phyloP scores from a whole-genome alignment of 2,113 vertebrate genomes.

The Neodon shergylaensis region DNA sequence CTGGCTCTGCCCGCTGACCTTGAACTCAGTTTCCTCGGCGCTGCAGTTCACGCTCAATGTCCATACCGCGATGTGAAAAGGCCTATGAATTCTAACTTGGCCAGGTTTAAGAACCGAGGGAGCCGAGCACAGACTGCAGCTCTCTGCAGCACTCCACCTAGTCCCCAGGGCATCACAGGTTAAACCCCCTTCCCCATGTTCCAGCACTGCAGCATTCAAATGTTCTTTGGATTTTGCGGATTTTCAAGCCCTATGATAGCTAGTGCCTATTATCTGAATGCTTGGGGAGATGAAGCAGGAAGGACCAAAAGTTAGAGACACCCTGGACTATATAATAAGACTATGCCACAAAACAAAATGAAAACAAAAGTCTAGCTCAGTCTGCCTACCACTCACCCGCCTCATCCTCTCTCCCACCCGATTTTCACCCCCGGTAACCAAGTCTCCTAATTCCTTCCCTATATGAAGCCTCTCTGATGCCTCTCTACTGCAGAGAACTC shows the following conservation, averaged over 20 bases:
- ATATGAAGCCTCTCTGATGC: not conserved
- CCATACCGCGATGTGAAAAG: not conserved
- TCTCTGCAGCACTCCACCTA: not conserved
- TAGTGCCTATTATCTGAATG: not conserved
- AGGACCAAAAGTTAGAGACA: not conserved
- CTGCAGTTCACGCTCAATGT: not conserved
- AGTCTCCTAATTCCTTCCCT: not conserved
- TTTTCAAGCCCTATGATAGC: not conserved
- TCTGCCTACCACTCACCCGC: not conserved
- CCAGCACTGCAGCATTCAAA: not conserved
- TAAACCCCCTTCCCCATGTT: not conserved
- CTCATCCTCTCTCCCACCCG: not conserved
- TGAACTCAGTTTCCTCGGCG: not conserved
- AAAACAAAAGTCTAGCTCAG: not conserved
- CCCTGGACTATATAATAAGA: not conserved
- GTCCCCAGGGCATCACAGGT: not conserved
- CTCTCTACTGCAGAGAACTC: conserved; percentile 25
- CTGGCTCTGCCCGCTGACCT: not conserved
- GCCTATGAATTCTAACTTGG: not conserved
- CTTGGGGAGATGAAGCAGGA: not conserved
- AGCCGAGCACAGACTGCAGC: not conserved
- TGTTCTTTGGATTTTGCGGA: not conserved
- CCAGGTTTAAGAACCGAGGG: not conserved
- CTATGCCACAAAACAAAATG: not conserved
- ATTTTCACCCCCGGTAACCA: not conserved